phyloP scores from a whole-genome alignment of 2,113 vertebrate genomes.

The Geococcyx californianus region DNA sequence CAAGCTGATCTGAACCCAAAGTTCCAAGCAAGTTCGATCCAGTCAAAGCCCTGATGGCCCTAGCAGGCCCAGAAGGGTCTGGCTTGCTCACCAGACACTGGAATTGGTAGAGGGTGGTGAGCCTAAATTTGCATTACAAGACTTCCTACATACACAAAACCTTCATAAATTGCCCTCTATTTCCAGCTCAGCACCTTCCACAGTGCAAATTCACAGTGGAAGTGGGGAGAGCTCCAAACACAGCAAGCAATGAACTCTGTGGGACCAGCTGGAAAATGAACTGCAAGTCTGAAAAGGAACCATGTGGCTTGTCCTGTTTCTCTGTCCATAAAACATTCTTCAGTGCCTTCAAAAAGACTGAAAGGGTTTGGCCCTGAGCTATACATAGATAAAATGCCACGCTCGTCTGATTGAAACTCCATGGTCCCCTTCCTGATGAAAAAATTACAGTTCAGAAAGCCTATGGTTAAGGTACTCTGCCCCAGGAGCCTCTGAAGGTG shows the following conservation, averaged over 20 bases:
- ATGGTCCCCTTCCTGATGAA: not conserved
- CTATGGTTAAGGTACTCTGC: not conserved
- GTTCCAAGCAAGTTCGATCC: not conserved
- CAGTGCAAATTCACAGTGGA: not conserved
- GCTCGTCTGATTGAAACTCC: not conserved
- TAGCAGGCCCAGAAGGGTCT: not conserved
- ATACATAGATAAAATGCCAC: not conserved
- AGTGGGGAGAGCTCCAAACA: not conserved
- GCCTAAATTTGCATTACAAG: not conserved
- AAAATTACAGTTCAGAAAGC: not conserved
- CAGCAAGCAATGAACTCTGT: not conserved
- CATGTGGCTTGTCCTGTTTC: not conserved
- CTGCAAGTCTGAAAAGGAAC: not conserved
- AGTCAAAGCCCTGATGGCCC: not conserved
- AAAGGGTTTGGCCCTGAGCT: not conserved
- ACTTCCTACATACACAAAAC: not conserved
- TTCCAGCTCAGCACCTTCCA: not conserved
- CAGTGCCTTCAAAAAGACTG: not conserved
- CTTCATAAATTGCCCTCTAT: not conserved
- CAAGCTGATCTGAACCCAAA: not conserved
- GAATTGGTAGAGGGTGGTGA: not conserved
- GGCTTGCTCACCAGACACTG: not conserved
- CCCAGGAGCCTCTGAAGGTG: not conserved
- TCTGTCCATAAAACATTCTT: not conserved
- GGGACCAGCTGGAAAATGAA: not conserved